Evolutionary conservation across 2,113 vertebrate genomes (phyloP).

Genomic region (Collichthys lucidus): DNA sequence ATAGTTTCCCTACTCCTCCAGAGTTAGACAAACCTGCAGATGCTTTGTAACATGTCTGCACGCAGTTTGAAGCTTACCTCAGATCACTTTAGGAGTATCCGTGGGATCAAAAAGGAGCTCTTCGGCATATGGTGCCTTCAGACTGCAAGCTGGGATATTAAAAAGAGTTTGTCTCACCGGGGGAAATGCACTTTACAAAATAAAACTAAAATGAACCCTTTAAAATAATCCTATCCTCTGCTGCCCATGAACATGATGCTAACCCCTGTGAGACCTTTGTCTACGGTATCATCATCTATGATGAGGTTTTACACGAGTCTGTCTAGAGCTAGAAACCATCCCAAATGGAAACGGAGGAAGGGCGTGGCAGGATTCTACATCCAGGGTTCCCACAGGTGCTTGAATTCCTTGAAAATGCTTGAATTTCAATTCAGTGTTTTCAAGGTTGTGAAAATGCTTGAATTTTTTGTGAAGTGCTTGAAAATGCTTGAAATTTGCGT

Average conservation of each 20-base stretch:
- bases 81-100: slow-evolving; percentile 2
- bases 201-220: neutral
- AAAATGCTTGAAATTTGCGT: too few relatives aligned
- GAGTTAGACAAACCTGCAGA: slow-evolving; percentile 11
- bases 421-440: too few relatives aligned
- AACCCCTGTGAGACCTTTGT: slow-evolving; percentile 10
- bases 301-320: neutral
- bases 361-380: slow-evolving; percentile 34
- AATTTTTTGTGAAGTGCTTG: too few relatives aligned
- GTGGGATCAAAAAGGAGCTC: slow-evolving; percentile 29
- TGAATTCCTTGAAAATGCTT: too few relatives aligned
- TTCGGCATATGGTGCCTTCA: slow-evolving; percentile 13
- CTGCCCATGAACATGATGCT: neutral
- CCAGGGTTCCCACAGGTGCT: too few relatives aligned
- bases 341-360: slow-evolving; percentile 17
- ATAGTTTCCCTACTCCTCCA: neutral
- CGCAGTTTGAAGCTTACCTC: neutral
- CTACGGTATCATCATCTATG: slow-evolving; percentile 2
- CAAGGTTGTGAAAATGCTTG: too few relatives aligned
- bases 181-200: neutral
- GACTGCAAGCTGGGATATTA: slow-evolving; percentile 8
- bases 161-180: neutral
- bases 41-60: slow-evolving; percentile 28
- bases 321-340: too few relatives aligned
- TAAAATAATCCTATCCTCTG: neutral